These are phyloP conservation scores for Nothoprocta pentlandii DNA, from an alignment of 2,113 vertebrate species.

Conservation along the genomic window DNA sequence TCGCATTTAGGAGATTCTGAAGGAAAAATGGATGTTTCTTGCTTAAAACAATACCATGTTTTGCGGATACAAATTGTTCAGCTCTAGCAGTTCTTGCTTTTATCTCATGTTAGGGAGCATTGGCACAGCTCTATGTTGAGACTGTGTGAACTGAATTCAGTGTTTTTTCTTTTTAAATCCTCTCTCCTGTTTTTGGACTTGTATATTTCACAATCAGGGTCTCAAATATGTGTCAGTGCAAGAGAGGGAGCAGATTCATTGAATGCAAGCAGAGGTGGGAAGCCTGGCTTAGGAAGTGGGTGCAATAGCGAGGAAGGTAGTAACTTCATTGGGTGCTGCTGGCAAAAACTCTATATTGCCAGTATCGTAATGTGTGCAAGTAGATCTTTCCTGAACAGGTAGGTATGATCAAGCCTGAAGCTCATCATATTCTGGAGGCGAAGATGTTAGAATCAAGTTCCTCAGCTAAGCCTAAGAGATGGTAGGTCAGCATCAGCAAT, in stretches of 20 bases:
- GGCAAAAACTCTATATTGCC: background rate
- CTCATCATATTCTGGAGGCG: background rate
- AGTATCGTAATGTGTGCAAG: background rate
- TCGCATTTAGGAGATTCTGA: background rate
- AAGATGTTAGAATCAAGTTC: background rate
- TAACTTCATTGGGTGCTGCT: background rate
- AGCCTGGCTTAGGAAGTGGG: accelerated
- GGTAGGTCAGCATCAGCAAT: background rate
- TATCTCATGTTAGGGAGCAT: background rate
- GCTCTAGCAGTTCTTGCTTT: background rate
- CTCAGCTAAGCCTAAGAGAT: background rate
- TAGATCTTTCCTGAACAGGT: background rate
- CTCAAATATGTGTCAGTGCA: background rate
- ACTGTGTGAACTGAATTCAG: background rate
- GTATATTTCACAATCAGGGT: accelerated
- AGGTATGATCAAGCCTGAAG: background rate
- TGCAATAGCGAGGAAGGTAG: background rate
- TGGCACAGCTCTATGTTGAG: background rate
- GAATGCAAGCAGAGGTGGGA: accelerated
- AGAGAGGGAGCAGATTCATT: background rate
- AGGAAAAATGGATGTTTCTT: background rate
- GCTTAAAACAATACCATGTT: background rate
- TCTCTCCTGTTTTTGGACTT: background rate
- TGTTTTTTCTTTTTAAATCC: background rate
- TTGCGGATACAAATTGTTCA: background rate